Base-by-base conservation (phyloP, 2,113 vertebrate species). In the Pogonocichla stellata region DNA sequence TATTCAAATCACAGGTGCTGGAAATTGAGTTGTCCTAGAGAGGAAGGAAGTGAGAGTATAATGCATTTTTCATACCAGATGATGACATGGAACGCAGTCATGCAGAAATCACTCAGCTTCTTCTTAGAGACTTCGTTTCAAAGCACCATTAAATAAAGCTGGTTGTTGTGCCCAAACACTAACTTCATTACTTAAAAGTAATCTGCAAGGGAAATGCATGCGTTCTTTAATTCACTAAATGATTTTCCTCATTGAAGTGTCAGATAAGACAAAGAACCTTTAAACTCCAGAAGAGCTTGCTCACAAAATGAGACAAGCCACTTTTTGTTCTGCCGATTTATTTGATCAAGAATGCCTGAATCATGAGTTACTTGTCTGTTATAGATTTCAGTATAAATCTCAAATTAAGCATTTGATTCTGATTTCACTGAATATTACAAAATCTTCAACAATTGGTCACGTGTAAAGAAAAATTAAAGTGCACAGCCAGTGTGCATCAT, bases 131-230 rank as follows among this genome's bases (percentile, higher is more conserved):
- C 78, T 86, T 94, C 31, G 3, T 88, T 89, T 96, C 80, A 90
- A 80, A 71, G 71, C n/a, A 69, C 17, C 67, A 81, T 78, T 75
- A 74, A 91, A 79, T 81, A 88, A 86, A 92, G 77, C 93, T 91
- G 77, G 80, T 89, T 91, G 92, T 92, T 96, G 96, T 90, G 71
- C 60, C n/a, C 50, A 75, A 81, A 77, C 62, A 85, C 73, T 92
- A 90, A 96, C 57, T 95, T 95, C 67, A 88, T 96, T 95, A 94
- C 88, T 94, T 93, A 88, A 94, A 66, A 92, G 84, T 85, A 81
- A 97, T 95, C 93, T 97, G 64, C 78, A 96, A 96, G 89, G 93
- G 88, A 96, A 97, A 93, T 96, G 77, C 90, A 93, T 82, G 82
- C 6, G 60, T 95, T 56, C 54, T 61, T 94, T 93, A 96, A 87